Percentiles rank a stretch among this genome's conserved stretches.
phyloP scores from a whole-genome alignment of 1,140 invertebrate species.

The Caenorhabditis latens region DNA sequence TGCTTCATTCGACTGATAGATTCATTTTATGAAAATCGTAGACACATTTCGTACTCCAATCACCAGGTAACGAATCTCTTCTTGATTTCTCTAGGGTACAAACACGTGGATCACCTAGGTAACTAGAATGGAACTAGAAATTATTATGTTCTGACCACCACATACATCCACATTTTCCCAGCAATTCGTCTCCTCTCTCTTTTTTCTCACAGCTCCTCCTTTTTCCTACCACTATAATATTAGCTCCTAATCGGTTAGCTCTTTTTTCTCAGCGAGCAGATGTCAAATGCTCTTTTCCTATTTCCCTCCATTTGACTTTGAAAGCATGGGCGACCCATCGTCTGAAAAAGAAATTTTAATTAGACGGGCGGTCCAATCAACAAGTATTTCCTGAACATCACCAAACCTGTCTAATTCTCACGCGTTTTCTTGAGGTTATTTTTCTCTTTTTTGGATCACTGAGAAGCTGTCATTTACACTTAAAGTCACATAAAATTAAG shows the following conservation, averaged over 20 bases:
- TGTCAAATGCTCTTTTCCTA: slow-evolving; percentile 16
- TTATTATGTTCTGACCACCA: neutral
- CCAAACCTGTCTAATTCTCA: neutral
- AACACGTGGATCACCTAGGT: slow-evolving; percentile 28
- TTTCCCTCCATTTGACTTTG: neutral
- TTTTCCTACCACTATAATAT: slow-evolving; percentile 50
- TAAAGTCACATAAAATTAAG: neutral
- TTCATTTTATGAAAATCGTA: too few relatives aligned
- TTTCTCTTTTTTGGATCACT: neutral
- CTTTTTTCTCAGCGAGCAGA: neutral
- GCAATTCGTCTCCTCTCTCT: slow-evolving; percentile 35
- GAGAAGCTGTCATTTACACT: slow-evolving; percentile 26
- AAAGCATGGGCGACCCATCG: neutral
- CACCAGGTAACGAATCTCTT: too few relatives aligned
- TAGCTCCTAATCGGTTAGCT: slow-evolving; percentile 50
- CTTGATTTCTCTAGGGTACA: too few relatives aligned
- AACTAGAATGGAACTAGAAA: slow-evolving; percentile 19
- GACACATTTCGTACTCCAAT: too few relatives aligned
- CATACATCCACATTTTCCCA: slow-evolving; percentile 12
- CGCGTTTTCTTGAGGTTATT: too few relatives aligned
- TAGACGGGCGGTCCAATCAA: slow-evolving; percentile 28
- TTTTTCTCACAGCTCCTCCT: slow-evolving; percentile 37
- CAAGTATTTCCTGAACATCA: neutral
- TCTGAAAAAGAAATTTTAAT: slow-evolving; percentile 6
- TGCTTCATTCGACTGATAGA: too few relatives aligned